Percentiles rank a stretch among this genome's conserved stretches.
These are phyloP conservation scores for Euplexia lucipara DNA, from an alignment of 2,888 invertebrate genomes.

Conservation along the genomic window DNA sequence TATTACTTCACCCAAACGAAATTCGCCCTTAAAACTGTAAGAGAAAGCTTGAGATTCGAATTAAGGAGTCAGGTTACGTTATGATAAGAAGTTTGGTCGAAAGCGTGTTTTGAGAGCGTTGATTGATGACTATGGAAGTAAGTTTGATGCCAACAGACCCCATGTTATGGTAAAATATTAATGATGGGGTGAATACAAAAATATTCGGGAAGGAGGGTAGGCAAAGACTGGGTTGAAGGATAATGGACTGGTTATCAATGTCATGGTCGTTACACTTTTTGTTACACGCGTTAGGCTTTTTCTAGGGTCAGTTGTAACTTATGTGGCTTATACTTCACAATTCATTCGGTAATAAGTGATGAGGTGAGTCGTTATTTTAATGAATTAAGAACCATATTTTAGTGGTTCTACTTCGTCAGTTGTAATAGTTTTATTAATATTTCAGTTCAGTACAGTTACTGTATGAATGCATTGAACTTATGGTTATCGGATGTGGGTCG, in stretches of 20 bases:
- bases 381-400: no score
- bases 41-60: slow-evolving; percentile 32
- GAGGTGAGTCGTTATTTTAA: no score
- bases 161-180: slow-evolving; percentile 49
- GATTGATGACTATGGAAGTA: slow-evolving; percentile 54
- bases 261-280: background rate
- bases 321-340: background rate
- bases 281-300: background rate
- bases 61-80: background rate
- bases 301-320: background rate
- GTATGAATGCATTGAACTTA: no score
- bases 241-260: slow-evolving; percentile 1
- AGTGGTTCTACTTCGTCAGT: no score
- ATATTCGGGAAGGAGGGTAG: slow-evolving; percentile 22
- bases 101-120: slow-evolving; percentile 49
- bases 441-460: no score
- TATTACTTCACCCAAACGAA: slow-evolving; percentile 1
- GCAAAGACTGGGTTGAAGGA: background rate
- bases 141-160: slow-evolving; percentile 43
- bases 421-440: no score
- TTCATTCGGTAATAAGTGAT: background rate
- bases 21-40: background rate
- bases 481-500: no score
- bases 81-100: slow-evolving; percentile 7
- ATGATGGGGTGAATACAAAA: slow-evolving; percentile 45